phyloP scores from a whole-genome alignment of 2,797 vertebrate genomes.

The Potorous gilbertii region DNA sequence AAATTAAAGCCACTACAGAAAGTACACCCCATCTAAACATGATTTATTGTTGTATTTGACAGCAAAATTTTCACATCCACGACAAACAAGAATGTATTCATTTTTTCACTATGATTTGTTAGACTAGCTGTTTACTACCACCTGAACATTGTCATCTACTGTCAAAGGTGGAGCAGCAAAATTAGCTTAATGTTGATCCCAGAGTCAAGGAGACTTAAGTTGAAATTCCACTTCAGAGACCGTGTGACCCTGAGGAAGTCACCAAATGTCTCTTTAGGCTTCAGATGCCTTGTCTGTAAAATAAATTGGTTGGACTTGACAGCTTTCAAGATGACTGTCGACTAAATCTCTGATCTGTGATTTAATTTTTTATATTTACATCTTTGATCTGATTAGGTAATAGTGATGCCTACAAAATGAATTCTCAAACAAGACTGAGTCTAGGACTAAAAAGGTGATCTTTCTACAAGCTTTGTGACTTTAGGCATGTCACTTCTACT shows the following conservation, averaged over 20 bases:
- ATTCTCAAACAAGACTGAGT: constrained; percentile 17
- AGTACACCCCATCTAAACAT: neutral
- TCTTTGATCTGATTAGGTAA: constrained; percentile 28
- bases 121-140: too few species aligned
- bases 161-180: neutral
- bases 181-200: neutral
- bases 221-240: neutral
- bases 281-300: neutral
- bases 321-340: neutral
- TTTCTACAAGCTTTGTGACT: neutral
- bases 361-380: neutral
- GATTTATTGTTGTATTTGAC: neutral
- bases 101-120: too few species aligned
- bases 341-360: neutral
- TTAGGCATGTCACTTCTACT: neutral
- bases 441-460: constrained; percentile 22
- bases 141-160: too few species aligned
- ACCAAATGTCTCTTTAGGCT: neutral
- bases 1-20: neutral
- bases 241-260: neutral
- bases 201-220: neutral
- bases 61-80: neutral
- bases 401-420: neutral
- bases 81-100: neutral
- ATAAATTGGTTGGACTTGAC: neutral